Percentiles rank a stretch among this genome's conserved stretches.
These are phyloP conservation scores for Sebastes steindachneri DNA, from an alignment of 2,797 vertebrate genomes.

Conservation along the genomic window DNA sequence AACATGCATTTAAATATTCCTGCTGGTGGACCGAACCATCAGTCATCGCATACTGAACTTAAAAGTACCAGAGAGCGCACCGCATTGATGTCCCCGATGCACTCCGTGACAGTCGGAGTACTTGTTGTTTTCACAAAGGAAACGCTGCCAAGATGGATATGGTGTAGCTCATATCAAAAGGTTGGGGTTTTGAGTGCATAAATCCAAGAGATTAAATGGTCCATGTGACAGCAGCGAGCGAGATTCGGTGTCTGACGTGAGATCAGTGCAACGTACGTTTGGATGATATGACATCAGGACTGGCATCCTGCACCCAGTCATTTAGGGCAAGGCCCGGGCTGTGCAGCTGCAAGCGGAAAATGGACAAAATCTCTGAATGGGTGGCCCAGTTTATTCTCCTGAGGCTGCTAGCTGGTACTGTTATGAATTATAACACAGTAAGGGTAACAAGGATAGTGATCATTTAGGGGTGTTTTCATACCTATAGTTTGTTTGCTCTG, in stretches of 20 bases:
- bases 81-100: not conserved
- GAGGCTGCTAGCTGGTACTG: not conserved
- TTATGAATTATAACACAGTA: not conserved
- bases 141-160: conserved; percentile 28
- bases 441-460: not conserved
- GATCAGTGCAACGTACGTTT: conserved; percentile 29
- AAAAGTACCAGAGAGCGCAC: conserved; percentile 1
- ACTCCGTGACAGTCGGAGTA: conserved; percentile 19
- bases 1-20: conserved; percentile 53
- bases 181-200: conserved; percentile 24
- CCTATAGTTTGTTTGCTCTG: not conserved
- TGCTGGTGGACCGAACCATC: conserved; percentile 15
- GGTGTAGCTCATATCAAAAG: conserved; percentile 36
- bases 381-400: not conserved
- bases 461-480: not conserved
- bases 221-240: conserved; percentile 37
- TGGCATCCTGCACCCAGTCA: conserved; percentile 69
- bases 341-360: conserved; percentile 67
- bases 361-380: conserved; percentile 29
- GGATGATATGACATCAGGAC: conserved; percentile 61
- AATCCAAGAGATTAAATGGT: conserved; percentile 46
- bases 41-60: conserved; percentile 28
- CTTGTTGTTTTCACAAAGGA: conserved; percentile 30
- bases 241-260: conserved; percentile 21
- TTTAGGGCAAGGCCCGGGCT: conserved; percentile 55